These are phyloP conservation scores for Ecliptopera silaceata DNA, from an alignment of 2,888 invertebrate species.

Conservation along the genomic window DNA sequence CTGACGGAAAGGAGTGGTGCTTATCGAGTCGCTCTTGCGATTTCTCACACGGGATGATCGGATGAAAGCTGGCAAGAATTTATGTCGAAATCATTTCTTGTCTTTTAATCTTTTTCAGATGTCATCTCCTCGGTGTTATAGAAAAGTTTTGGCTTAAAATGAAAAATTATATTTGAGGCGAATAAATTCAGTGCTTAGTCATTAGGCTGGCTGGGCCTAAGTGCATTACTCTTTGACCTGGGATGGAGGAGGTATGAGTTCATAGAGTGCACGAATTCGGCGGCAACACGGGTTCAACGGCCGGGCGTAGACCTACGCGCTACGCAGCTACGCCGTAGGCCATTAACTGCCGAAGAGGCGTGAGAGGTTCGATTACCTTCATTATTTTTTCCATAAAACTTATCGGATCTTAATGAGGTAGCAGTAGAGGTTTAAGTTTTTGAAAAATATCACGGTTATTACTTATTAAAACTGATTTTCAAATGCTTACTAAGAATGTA, in stretches of 20 bases:
- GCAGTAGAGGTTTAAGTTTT: background rate
- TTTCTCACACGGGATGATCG: conserved; percentile 11
- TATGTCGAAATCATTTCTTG: background rate
- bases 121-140: too few relatives aligned
- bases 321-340: conserved; percentile 78
- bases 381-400: conserved; percentile 19
- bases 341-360: conserved; percentile 42
- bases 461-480: background rate
- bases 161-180: conserved; percentile 14
- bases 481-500: background rate
- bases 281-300: conserved; percentile 62
- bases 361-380: conserved; percentile 25
- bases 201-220: conserved; percentile 28
- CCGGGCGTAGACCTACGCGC: conserved; percentile 76
- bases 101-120: too few relatives aligned
- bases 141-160: conserved; percentile 1
- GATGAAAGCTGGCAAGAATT: conserved; percentile 15
- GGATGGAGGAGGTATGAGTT: conserved; percentile 58
- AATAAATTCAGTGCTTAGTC: conserved; percentile 23
- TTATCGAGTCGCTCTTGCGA: conserved; percentile 4
- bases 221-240: conserved; percentile 66
- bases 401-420: background rate
- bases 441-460: background rate
- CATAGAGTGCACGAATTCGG: conserved; percentile 71
- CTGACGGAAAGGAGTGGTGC: conserved; percentile 17